These are phyloP conservation scores for Conus ventricosus DNA, from an alignment of 1,140 invertebrate species.

Conservation along the genomic window DNA sequence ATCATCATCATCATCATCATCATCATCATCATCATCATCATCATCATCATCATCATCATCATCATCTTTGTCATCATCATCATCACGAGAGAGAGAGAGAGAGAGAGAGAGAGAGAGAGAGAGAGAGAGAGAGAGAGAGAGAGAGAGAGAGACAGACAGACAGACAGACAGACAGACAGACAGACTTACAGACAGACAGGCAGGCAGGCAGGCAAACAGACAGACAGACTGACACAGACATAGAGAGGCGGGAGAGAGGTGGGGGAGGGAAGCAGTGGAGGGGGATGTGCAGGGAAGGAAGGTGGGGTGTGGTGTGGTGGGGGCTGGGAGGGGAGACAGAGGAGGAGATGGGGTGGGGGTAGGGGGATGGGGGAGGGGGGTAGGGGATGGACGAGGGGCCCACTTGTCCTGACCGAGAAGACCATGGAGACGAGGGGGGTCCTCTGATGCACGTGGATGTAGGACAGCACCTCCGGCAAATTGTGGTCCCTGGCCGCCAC, in stretches of 20 bases:
- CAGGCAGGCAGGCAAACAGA: too few species aligned
- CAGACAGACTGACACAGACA: neutral
- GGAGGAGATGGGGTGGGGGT: too few species aligned
- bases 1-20: too few species aligned
- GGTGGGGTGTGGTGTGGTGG: neutral
- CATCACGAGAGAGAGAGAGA: neutral
- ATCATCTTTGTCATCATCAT: neutral
- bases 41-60: too few species aligned
- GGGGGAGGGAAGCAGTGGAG: neutral
- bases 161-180: neutral
- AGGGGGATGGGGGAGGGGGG: too few species aligned
- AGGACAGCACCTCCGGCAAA: conserved; percentile 89
- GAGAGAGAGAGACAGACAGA: neutral
- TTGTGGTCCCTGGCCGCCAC: conserved; percentile 94
- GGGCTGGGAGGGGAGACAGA: neutral
- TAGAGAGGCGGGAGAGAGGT: too few species aligned
- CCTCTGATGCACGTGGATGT: conserved; percentile 88
- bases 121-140: neutral
- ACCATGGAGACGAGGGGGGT: conserved; percentile 94
- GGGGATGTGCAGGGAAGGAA: too few species aligned
- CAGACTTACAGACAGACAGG: too few species aligned
- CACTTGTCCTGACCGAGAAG: conserved; percentile 85
- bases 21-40: too few species aligned
- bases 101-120: neutral
- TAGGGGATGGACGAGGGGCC: too few species aligned